Evolutionary conservation across 2,888 invertebrate species (phyloP), one percentile per base, ranked within the genome.

Genomic region (Heliconius ethilla): DNA sequence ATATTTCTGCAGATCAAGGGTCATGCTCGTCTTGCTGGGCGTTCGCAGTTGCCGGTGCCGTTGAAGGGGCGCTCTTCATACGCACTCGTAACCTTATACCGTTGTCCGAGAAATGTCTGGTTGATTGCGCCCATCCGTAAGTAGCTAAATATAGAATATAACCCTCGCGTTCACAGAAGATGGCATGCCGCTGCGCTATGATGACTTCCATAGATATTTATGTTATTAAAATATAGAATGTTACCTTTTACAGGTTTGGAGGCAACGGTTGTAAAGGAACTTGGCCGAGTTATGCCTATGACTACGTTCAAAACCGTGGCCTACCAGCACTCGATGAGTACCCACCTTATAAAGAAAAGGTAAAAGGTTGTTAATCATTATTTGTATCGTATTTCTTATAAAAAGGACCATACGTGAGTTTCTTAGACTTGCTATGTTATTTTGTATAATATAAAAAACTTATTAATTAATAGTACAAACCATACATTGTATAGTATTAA

Each of bases 1-100:
- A 22, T 29, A 10, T 70, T 37, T 59, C n/a, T n/a, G n/a, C 87
- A 93, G 93, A 85, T 83, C 94, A 94, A 81, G 87, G 86, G 27
- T 76, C 79, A 62, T 93, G 94, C 83, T 66, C 82, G 51, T 91
- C 93, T 80, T 94, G 94, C 86, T 94, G 94, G 94, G 94, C 94
- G 78, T 91, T 92, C 84, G 90, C 94, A 33, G 92, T 92, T 81
- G 83, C 89, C 75, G 94, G 90, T 74, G 89, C 94, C 51, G 91
- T 93, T 82, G 94, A 94, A 83, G 92, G 93, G 79, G 93, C 93
- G 79, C 87, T 92, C 83, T 92, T 89, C 86, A 82, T 86, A 80
- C 84, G 85, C 82, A 89, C 90, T 77, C 86, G 88, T 77, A 86
- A 84, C 73, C 89, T 93, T 75, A 89, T 90, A 83, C 83, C 89